Conservation (phyloP, 2,113 vertebrate species). For the Semnornis frantzii region DNA sequence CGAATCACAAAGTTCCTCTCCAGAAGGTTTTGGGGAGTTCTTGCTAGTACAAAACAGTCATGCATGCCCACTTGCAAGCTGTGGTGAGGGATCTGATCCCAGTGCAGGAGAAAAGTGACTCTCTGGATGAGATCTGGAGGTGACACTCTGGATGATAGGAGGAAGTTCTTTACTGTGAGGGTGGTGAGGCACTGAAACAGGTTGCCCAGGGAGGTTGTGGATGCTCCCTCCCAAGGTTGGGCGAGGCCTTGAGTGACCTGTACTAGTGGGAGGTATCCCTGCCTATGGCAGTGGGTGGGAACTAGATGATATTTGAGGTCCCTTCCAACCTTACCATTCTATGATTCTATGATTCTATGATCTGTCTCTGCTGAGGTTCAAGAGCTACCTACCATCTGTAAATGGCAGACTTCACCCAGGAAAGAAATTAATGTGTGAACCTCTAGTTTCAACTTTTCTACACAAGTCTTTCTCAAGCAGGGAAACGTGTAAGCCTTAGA, state of each 20-base stretch:
- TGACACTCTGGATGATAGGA: no score
- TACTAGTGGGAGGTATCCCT: no score
- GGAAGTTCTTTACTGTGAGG: no score
- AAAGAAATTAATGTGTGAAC: neutral
- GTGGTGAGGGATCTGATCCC: neutral
- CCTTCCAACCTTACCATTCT: no score
- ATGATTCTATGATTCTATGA: no score
- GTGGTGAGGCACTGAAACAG: no score
- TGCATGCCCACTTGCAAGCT: neutral
- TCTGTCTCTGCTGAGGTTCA: neutral
- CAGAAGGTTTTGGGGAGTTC: neutral
- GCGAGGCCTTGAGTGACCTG: no score
- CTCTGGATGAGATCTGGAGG: neutral
- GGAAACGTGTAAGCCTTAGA: neutral
- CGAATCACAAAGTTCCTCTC: neutral
- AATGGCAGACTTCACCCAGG: neutral
- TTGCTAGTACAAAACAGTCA: fast-evolving
- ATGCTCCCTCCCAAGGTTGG: no score
- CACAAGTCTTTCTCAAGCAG: neutral
- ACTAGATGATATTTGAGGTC: no score
- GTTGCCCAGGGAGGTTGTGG: no score
- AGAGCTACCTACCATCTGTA: neutral
- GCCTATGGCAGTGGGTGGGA: no score
- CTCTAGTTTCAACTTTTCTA: neutral
- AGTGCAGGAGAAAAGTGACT: neutral